Percentiles rank a stretch among this genome's conserved stretches.
Conservation (phyloP, 1,140 invertebrate genomes). For the Parapsyche elsis region DNA sequence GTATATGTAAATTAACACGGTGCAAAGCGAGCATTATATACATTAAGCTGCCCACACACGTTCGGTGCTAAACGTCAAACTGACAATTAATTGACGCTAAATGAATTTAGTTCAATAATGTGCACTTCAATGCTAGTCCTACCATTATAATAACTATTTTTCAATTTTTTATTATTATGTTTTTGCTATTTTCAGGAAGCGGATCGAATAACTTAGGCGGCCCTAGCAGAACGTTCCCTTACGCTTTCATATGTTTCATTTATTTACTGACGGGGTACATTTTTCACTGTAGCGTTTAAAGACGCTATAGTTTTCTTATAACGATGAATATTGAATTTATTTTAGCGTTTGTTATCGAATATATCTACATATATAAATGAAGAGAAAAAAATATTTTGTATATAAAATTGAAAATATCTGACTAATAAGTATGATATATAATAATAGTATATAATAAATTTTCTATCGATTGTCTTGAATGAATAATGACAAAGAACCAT, state of each 20-base stretch:
- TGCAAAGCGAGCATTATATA: no score
- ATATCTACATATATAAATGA: not conserved
- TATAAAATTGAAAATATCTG: constrained; percentile 54
- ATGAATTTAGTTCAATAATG: no score
- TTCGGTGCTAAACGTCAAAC: no score
- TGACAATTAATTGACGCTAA: no score
- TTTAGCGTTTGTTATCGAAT: constrained; percentile 30
- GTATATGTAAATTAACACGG: no score
- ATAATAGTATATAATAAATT: constrained; percentile 42
- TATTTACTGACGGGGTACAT: constrained; percentile 19
- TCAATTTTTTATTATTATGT: no score
- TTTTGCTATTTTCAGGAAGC: constrained; percentile 33
- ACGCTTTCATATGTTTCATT: not conserved
- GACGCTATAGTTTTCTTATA: not conserved
- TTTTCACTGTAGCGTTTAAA: constrained; percentile 8
- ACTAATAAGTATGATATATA: constrained; percentile 29
- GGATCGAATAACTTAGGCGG: not conserved
- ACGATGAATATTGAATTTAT: constrained; percentile 3
- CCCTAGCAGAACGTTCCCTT: not conserved
- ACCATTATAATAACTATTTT: no score
- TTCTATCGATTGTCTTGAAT: constrained; percentile 51
- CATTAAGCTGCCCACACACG: no score
- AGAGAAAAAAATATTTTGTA: constrained; percentile 51
- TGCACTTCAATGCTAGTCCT: no score
- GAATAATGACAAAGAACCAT: constrained; percentile 42